These are phyloP conservation scores for Cyprichromis sp. DNA, from an alignment of 2,113 vertebrate genomes.

Conservation along the genomic window DNA sequence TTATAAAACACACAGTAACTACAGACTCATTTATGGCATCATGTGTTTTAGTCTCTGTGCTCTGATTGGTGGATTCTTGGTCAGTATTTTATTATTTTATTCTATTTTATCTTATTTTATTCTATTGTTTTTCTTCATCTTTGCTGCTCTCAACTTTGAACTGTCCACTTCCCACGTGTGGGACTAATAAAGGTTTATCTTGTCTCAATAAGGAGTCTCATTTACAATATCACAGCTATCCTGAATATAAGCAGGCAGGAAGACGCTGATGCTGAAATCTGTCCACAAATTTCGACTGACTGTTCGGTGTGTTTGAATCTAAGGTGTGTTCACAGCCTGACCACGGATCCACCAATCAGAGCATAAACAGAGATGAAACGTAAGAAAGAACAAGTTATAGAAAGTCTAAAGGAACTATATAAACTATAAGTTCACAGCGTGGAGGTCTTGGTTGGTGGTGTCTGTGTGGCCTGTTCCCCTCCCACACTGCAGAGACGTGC, in stretches of 20 bases:
- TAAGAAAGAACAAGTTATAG: neutral
- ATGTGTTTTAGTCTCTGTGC: neutral
- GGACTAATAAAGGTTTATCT: too few relatives aligned
- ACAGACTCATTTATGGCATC: accelerated
- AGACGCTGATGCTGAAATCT: neutral
- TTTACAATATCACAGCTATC: neutral
- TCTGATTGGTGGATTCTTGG: neutral
- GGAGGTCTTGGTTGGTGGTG: neutral
- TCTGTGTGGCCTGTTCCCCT: accelerated
- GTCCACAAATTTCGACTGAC: neutral
- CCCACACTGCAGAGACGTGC: neutral
- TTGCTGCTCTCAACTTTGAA: too few relatives aligned
- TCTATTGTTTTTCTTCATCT: too few relatives aligned
- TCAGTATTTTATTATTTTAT: too few relatives aligned
- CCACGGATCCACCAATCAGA: neutral
- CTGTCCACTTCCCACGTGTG: too few relatives aligned
- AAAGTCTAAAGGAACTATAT: accelerated
- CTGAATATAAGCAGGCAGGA: neutral
- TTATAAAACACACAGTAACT: neutral
- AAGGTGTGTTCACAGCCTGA: neutral
- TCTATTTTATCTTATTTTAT: too few relatives aligned
- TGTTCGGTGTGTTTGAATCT: neutral
- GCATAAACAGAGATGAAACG: neutral
- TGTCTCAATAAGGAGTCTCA: neutral
- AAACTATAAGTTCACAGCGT: neutral